These are phyloP conservation scores for Aptenodytes forsteri DNA, from an alignment of 2,113 vertebrate species.

Conservation along the genomic window DNA sequence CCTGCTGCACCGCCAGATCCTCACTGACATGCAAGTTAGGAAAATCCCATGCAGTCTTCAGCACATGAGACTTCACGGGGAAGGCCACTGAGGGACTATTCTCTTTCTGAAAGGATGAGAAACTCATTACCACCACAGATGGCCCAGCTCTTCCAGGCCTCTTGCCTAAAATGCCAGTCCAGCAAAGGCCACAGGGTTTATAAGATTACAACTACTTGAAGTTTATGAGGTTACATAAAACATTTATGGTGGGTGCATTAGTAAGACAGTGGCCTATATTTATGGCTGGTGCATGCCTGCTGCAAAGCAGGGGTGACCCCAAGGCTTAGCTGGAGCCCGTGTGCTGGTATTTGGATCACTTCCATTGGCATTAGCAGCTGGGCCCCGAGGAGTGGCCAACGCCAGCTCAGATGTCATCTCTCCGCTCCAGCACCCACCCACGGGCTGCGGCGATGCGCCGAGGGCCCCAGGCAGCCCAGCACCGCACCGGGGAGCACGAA, in stretches of 20 bases:
- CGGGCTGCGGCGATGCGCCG: background rate
- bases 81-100: conserved; percentile 21
- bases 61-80: background rate
- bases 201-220: background rate
- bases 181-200: background rate
- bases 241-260: background rate
- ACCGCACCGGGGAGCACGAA: accelerated
- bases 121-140: conserved; percentile 39
- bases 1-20: background rate
- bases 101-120: conserved; percentile 44
- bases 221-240: conserved; percentile 1
- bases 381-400: background rate
- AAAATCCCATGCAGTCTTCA: conserved; percentile 12
- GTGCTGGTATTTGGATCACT: background rate
- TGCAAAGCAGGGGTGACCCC: background rate
- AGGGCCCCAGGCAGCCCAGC: background rate
- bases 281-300: background rate
- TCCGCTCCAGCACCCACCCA: background rate
- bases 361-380: conserved; percentile 7
- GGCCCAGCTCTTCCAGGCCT: background rate
- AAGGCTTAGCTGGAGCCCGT: background rate
- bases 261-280: background rate
- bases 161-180: background rate
- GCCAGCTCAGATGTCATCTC: background rate
- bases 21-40: background rate